Base-by-base conservation (phyloP, 53 echinoderm and acorn worm species). In the Paelopatides confundens region DNA sequence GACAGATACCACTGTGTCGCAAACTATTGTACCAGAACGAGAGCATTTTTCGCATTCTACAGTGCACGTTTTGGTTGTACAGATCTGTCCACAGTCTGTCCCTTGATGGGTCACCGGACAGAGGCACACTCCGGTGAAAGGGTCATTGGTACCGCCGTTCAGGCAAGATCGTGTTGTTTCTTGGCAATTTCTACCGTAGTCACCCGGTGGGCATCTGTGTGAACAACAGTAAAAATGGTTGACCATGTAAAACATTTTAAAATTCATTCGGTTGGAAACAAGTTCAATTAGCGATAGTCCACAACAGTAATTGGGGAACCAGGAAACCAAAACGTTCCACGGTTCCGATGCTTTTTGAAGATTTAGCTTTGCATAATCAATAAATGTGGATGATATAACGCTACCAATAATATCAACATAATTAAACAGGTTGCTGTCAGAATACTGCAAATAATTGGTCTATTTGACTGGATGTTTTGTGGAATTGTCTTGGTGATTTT, bases 71-170 rank as follows among this genome's bases (percentile, higher is more conserved):
- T 43, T 8, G 17, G 68, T 11, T 5, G 53, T 3, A 65, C 84
- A 83, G 23, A 0, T 24, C 40, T 83, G 36, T 38, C 35, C 84
- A 28, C 84, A 83, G 31, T 40, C 29, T 43, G 35, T 40, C 64
- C 84, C 84, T 28, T 64, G 63, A 30, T 64, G 65, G 35, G 26
- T 46, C 27, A 40, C 29, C 12, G 84, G 63, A 35, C 84, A 83
- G 27, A 83, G 84, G 30, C 84, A 83, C 23, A 62, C 27, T 26
- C 84, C 84, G 3, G 64, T 83, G 29, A 38, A 11, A 11, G 84
- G 84, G 35, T 83, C 63, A 28, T 63, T 83, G 24, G 64, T 63
- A 18, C 84, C 84, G 1, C 64, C 84, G 35, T 83, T 64, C 34
- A 64, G 13, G 28, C 84, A 83, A 65, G 65, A 26, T 11, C 24